These are phyloP conservation scores for Vidua chalybeata DNA, from an alignment of 2,113 vertebrate species.

Conservation along the genomic window DNA sequence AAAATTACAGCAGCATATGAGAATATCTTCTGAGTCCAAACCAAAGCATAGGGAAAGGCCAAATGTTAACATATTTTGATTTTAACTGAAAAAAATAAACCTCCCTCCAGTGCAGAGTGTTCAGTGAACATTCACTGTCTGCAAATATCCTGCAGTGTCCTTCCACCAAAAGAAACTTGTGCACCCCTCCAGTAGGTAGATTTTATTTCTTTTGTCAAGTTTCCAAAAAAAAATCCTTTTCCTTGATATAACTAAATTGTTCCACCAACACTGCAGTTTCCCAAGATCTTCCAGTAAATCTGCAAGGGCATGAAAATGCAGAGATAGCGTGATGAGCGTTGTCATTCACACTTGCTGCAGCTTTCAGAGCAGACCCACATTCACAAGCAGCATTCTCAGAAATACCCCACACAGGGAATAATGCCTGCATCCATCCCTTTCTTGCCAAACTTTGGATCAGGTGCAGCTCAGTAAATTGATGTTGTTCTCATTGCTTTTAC, in stretches of 20 bases:
- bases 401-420: neutral
- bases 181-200: neutral
- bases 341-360: neutral
- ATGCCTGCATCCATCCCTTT: accelerated
- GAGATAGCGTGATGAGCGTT: neutral
- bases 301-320: neutral
- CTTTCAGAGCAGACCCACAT: neutral
- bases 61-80: neutral
- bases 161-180: neutral
- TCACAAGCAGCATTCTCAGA: neutral
- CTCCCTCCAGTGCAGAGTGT: neutral
- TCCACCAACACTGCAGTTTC: constrained; percentile 20
- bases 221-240: constrained; percentile 24
- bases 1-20: neutral
- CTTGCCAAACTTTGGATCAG: neutral
- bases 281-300: constrained; percentile 36
- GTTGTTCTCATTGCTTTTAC: neutral
- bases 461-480: neutral
- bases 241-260: constrained; percentile 23
- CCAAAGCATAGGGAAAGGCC: neutral
- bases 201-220: neutral
- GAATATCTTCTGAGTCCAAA: neutral
- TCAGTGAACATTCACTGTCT: neutral
- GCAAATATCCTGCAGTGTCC: neutral
- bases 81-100: neutral